phyloP scores from a whole-genome alignment of 2,888 invertebrate genomes.

The Cotesia congregata region DNA sequence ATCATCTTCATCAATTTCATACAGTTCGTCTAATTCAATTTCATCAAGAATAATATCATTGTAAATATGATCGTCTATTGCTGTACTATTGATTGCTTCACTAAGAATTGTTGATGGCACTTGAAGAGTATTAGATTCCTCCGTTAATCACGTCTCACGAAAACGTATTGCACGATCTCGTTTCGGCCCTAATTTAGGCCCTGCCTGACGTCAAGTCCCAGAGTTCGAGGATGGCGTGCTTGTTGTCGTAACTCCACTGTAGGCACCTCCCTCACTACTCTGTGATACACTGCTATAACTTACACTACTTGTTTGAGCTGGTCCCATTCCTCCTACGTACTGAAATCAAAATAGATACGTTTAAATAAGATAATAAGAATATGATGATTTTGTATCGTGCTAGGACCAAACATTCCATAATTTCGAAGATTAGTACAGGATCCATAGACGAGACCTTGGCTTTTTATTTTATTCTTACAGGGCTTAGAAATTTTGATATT shows the following conservation, averaged over 20 bases:
- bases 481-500: too few relatives aligned
- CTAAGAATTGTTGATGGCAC: neutral
- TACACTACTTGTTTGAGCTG: constrained; percentile 63
- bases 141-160: constrained; percentile 65
- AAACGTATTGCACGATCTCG: constrained; percentile 65
- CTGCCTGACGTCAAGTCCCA: constrained; percentile 65
- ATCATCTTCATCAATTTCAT: constrained; percentile 23
- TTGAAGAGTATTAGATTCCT: constrained; percentile 11
- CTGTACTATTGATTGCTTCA: neutral
- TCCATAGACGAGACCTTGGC: too few relatives aligned
- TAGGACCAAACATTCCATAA: too few relatives aligned
- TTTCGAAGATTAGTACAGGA: too few relatives aligned
- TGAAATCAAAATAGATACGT: constrained; percentile 51
- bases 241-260: constrained; percentile 50
- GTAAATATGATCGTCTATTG: constrained; percentile 28
- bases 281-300: constrained; percentile 67
- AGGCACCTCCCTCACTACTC: constrained; percentile 63
- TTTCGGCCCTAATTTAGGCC: constrained; percentile 64
- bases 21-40: neutral
- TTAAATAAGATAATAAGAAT: neutral
- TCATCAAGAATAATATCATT: constrained; percentile 14
- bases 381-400: neutral
- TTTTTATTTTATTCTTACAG: too few relatives aligned
- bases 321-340: constrained; percentile 63
- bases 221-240: constrained; percentile 43